Percentiles rank a stretch among this genome's conserved stretches.
Conservation (phyloP, 2,797 vertebrate species). For the Lacerta agilis region DNA sequence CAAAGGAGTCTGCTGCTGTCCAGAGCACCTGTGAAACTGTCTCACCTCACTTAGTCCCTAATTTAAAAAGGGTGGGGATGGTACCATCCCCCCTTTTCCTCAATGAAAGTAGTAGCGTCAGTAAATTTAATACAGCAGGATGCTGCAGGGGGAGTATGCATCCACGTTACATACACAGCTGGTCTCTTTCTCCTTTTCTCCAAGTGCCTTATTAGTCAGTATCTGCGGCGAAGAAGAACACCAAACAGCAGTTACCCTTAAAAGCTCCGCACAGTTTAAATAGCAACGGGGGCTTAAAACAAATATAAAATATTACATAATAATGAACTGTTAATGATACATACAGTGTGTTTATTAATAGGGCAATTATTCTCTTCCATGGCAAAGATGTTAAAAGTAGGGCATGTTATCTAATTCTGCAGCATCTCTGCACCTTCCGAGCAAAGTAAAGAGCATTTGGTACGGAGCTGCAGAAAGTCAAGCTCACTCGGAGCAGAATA, state of each 20-base stretch:
- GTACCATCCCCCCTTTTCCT: not conserved
- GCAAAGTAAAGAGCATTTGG: conserved; percentile 5
- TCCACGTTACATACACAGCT: not conserved
- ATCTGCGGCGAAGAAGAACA: not conserved
- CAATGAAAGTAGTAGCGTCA: not conserved
- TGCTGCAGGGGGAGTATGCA: too few species aligned
- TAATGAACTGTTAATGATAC: not conserved
- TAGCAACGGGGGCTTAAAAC: not conserved
- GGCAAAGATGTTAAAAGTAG: conserved; percentile 32
- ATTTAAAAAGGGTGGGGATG: not conserved
- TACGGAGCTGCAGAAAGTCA: not conserved
- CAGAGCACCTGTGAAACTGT: not conserved
- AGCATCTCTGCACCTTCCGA: conserved; percentile 15
- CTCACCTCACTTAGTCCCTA: not conserved
- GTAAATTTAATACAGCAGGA: not conserved
- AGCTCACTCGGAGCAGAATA: not conserved
- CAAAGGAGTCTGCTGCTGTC: not conserved
- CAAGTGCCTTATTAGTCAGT: not conserved
- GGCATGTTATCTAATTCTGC: conserved; percentile 28
- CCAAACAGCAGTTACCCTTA: not conserved
- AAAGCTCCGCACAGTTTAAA: not conserved
- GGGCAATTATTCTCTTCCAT: conserved; percentile 28
- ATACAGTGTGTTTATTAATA: conserved; percentile 33
- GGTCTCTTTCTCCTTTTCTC: not conserved
- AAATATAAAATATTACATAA: conserved; percentile 18